Base-by-base conservation (phyloP, 2,888 invertebrate species). In the Cabera pusaria region DNA sequence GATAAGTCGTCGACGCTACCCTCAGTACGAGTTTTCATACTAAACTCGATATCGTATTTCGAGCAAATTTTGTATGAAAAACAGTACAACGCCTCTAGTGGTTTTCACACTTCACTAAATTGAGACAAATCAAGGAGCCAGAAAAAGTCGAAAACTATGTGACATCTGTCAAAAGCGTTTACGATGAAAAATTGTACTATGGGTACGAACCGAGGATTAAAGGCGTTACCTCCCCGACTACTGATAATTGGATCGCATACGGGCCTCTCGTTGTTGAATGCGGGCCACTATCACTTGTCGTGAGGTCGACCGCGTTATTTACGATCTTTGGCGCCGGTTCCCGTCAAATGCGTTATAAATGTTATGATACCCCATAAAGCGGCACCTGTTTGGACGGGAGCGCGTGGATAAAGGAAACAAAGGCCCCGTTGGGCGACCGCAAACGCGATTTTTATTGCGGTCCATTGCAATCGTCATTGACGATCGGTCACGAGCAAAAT, bases 161-260 rank as follows among this genome's bases (percentile, higher is more conserved):
- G n/a, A n/a, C n/a, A n/a, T n/a, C n/a, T n/a, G n/a, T n/a, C n/a
- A n/a, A n/a, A n/a, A n/a, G n/a, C n/a, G n/a, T n/a, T n/a, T n/a
- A n/a, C n/a, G n/a, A n/a, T n/a, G n/a, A n/a, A n/a, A n/a, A n/a
- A n/a, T n/a, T n/a, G n/a, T n/a, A n/a, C n/a, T n/a, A n/a, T n/a
- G n/a, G n/a, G n/a, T n/a, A n/a, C n/a, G 52, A 52, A 52, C 60
- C 59, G 64, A 64, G 64, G 65, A 64, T 59, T 52, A 56, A 56
- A 58, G 63, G 61, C 70, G 66, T 66, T 66, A n/a, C n/a, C n/a
- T n/a, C 62, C 65, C 62, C 53, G 61, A 59, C 64, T 54, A 60
- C 48, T 48, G 47, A 60, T 74, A 77, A 82, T 82, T 76, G 73
- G 52, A 59, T 65, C 52, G 50, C 59, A 84, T 82, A 75, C 72